Evolutionary conservation across 2,113 vertebrate genomes (phyloP), one percentile per base, ranked within the genome.

Genomic region (Bubo bubo): DNA sequence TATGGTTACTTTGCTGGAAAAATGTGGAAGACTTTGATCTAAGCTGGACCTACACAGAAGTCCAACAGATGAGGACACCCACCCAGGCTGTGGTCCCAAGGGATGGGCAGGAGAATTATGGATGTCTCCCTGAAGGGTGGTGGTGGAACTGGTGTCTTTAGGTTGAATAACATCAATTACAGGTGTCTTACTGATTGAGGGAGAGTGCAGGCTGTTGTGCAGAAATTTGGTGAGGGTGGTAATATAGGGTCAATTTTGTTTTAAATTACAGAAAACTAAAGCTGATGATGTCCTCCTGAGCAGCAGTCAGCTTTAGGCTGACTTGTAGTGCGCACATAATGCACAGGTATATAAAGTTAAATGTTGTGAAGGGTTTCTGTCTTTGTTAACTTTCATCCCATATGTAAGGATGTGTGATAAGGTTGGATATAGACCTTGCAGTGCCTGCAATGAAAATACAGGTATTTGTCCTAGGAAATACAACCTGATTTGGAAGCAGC

Each of bases 261-360:
- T 52, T 14, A 52, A 88, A 52, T 59, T 52, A 14, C 37, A 70
- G 64, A 60, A 70, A 15, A 53, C 7, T 7, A 8, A 53, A 81
- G 16, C 49, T 80, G 67, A 8, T 43, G 27, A 18, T 82, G 43
- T 41, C 34, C 39, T 77, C 11, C 55, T 5, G 3, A 24, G 50
- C 66, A 86, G 16, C 53, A 28, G 32, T 68, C 32, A 86, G 10
- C 26, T n/a, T 70, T 53, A 63, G 41, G 45, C 35, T 76, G 49
- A 52, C 37, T 72, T 66, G 14, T 47, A 3, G 0, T 27, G n/a
- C 1, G 0, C 0, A 0, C 8, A 3, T 16, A 20, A 53, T 19
- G 20, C 35, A 37, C 20, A 26, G 52, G 12, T 66, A 15, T 35
- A 4, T 35, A 63, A 93, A 71, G 27, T 30, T 28, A 30, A 58